Evolutionary conservation across 2,888 invertebrate species (phyloP).

Genomic region (Agriotes lineatus): DNA sequence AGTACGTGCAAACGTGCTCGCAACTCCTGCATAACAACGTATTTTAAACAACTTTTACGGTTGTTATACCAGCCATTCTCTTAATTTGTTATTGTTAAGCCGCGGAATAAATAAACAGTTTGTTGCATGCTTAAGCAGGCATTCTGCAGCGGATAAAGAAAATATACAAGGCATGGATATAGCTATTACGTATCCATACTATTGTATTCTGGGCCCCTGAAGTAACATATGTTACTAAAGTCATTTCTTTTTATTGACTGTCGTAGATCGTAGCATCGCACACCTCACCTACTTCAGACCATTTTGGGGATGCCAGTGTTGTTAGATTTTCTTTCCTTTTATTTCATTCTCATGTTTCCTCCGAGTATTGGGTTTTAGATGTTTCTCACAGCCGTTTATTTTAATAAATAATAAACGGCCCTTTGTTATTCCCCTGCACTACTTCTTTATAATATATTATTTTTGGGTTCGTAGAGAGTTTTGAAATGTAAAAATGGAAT

Average conservation of each 20-base stretch:
- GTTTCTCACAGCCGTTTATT: constrained; percentile 45
- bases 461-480: not conserved
- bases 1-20: too few species aligned
- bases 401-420: constrained; percentile 48
- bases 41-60: too few species aligned
- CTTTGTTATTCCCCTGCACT: constrained; percentile 31
- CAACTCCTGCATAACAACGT: too few species aligned
- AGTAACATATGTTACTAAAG: constrained; percentile 59
- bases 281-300: constrained; percentile 50
- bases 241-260: constrained; percentile 61
- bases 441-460: not conserved
- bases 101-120: too few species aligned
- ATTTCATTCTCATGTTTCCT: constrained; percentile 45
- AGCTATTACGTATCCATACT: constrained; percentile 37
- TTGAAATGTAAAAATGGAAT: too few species aligned
- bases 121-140: constrained; percentile 4
- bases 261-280: constrained; percentile 53
- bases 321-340: constrained; percentile 46
- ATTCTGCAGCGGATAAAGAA: constrained; percentile 23
- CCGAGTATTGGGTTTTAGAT: constrained; percentile 46
- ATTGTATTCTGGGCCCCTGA: constrained; percentile 49
- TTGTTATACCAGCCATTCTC: too few species aligned
- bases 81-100: too few species aligned
- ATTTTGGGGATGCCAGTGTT: constrained; percentile 46
- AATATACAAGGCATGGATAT: too few species aligned